Conservation (phyloP, 1,140 invertebrate genomes). For the Diorhabda sublineata region DNA sequence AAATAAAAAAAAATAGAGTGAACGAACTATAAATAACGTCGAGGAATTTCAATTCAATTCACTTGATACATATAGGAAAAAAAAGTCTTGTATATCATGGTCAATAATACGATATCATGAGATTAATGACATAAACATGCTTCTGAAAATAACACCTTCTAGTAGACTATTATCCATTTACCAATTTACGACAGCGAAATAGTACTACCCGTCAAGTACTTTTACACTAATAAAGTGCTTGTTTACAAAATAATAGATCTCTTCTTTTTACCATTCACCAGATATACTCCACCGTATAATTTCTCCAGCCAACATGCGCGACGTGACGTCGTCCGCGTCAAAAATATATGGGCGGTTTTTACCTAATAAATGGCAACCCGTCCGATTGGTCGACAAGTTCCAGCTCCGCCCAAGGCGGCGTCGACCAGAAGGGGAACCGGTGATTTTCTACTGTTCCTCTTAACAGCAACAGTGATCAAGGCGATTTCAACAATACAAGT, state of each 20-base stretch:
- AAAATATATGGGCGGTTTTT: constrained; percentile 32
- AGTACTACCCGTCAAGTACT: constrained; percentile 29
- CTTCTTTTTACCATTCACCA: constrained; percentile 25
- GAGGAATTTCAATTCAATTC: background rate
- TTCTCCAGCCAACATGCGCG: constrained; percentile 33
- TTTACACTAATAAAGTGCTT: constrained; percentile 42
- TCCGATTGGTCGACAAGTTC: constrained; percentile 34
- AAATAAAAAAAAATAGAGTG: background rate
- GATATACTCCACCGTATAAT: constrained; percentile 34
- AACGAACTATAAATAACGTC: background rate
- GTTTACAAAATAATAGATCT: constrained; percentile 45
- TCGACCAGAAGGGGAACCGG: constrained; percentile 43
- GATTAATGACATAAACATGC: constrained; percentile 31
- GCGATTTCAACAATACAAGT: constrained; percentile 46
- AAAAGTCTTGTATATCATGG: constrained; percentile 18
- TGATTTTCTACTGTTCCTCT: constrained; percentile 45
- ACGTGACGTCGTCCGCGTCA: constrained; percentile 17
- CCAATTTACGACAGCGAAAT: constrained; percentile 10
- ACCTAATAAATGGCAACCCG: constrained; percentile 40
- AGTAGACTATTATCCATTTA: constrained; percentile 20
- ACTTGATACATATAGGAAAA: background rate
- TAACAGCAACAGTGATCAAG: constrained; percentile 46
- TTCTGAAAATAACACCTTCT: constrained; percentile 41
- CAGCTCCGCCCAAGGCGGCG: constrained; percentile 27
- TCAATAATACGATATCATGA: constrained; percentile 27